Conservation (phyloP, 2,888 invertebrate species). For the Synergus umbraculus region DNA sequence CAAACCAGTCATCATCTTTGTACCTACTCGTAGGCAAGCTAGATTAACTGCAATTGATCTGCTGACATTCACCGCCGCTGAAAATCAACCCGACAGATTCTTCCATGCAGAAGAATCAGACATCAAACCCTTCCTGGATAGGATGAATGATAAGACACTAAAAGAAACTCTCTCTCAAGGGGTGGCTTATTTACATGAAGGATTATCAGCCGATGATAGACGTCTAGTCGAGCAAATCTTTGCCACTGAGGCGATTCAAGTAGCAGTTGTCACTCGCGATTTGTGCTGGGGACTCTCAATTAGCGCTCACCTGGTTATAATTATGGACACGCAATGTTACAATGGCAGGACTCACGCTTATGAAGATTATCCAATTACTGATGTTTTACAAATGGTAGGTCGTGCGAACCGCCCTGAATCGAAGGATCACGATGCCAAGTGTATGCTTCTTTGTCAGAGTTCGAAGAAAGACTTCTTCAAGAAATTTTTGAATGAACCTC, state of each 20-base stretch:
- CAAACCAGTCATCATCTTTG: conserved; percentile 93
- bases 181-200: conserved; percentile 98
- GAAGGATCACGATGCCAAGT: conserved; percentile 93
- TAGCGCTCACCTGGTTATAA: conserved; percentile 94
- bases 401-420: conserved; percentile 95
- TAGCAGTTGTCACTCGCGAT: conserved; percentile 94
- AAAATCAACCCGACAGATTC: conserved; percentile 91
- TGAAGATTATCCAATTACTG: conserved; percentile 98
- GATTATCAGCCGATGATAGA: conserved; percentile 90
- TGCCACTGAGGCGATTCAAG: conserved; percentile 94
- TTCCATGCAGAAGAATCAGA: conserved; percentile 92
- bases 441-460: conserved; percentile 97
- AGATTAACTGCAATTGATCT: conserved; percentile 97
- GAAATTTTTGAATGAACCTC: conserved; percentile 97
- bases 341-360: conserved; percentile 87
- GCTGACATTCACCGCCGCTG: conserved; percentile 94
- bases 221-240: conserved; percentile 95
- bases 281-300: conserved; percentile 96
- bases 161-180: conserved; percentile 96
- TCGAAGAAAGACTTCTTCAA: conserved; percentile 99
- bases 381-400: conserved; percentile 98
- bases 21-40: conserved; percentile 93
- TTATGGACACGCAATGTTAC: conserved; percentile 95
- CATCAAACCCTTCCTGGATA: conserved; percentile 91
- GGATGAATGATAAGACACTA: conserved; percentile 93